Evolutionary conservation across 2,888 invertebrate species (phyloP), one percentile per base, ranked within the genome.

Genomic region (Muscina levida): DNA sequence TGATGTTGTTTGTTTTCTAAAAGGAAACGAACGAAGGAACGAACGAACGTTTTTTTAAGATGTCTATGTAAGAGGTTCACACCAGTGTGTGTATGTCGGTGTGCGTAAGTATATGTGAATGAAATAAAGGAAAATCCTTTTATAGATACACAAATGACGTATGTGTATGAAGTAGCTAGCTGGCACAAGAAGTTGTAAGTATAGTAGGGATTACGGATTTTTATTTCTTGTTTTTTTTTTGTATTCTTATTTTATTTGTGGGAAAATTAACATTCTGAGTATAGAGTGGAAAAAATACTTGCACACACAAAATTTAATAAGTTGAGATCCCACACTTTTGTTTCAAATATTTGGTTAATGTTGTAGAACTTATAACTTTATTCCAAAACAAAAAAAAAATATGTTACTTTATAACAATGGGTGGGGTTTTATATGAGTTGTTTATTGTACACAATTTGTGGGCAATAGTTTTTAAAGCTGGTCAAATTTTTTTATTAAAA

Each of bases 141-240:
- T n/a, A 59, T 79, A 79, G 72, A 79, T 79, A 79, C 79, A 75
- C 72, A 79, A 75, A 75, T 79, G 75, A 79, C 67, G 71, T 67
- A 11, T 66, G 10, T 17, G 39, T 24, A 62, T 59, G 19, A 19
- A 19, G 51, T 51, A 51, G 15, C 22, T 31, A 48, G 8, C 2
- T 13, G 8, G 31, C 8, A 53, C 67, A 26, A 17, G 42, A 48
- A 15, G 26, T 44, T 59, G 19, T 59, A 19, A 76, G 51, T 15
- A 39, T 53, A 53, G 51, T 42, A 51, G 22, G 67, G 51, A 53
- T 39, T 53, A 8, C 22, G 13, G 22, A 53, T 26, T 67, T 31
- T 56, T 53, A 13, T 39, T 31, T 73, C 44, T 17, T 13, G 22
- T 37, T 71, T 71, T 15, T 37, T 56, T 22, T 17, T 39, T 44